Evolutionary conservation across 2,113 vertebrate species (phyloP).

Genomic region (Rutilus rutilus): DNA sequence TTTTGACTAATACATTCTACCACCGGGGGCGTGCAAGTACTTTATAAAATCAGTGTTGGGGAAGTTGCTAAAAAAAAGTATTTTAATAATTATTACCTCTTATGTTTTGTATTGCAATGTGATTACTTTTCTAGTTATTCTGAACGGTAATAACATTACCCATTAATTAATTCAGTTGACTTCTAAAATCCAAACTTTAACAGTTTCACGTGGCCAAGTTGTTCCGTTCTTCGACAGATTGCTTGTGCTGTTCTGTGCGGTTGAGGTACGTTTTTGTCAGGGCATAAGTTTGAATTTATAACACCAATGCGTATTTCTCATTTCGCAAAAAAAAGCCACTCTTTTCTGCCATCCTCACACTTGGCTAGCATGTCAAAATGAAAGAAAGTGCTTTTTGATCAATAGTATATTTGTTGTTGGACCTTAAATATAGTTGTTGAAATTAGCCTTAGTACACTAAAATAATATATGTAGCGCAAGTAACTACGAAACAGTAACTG

Average conservation of each 20-base stretch:
- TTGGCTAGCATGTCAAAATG: neutral
- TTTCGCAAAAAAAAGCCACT: neutral
- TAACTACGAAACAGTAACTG: slow-evolving; percentile 16
- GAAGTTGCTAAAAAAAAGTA: neutral
- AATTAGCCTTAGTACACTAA: slow-evolving; percentile 10
- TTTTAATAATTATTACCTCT: slow-evolving; percentile 13
- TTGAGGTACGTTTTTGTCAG: neutral
- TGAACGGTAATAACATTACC: neutral
- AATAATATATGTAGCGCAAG: slow-evolving; percentile 32
- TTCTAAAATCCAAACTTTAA: neutral
- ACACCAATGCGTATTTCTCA: neutral
- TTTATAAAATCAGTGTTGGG: slow-evolving; percentile 1
- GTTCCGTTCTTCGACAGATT: neutral
- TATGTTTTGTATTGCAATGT: neutral
- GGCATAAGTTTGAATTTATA: neutral
- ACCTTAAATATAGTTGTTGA: slow-evolving; percentile 29
- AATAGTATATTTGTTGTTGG: slow-evolving; percentile 18
- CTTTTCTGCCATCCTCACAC: neutral
- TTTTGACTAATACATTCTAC: neutral
- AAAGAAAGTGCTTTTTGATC: slow-evolving; percentile 23
- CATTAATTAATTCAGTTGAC: neutral
- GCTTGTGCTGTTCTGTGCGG: neutral
- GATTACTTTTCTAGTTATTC: neutral
- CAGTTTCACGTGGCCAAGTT: neutral
- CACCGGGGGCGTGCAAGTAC: neutral